These are phyloP conservation scores for Aldrovandia affinis DNA, from an alignment of 2,797 vertebrate genomes.

Conservation along the genomic window DNA sequence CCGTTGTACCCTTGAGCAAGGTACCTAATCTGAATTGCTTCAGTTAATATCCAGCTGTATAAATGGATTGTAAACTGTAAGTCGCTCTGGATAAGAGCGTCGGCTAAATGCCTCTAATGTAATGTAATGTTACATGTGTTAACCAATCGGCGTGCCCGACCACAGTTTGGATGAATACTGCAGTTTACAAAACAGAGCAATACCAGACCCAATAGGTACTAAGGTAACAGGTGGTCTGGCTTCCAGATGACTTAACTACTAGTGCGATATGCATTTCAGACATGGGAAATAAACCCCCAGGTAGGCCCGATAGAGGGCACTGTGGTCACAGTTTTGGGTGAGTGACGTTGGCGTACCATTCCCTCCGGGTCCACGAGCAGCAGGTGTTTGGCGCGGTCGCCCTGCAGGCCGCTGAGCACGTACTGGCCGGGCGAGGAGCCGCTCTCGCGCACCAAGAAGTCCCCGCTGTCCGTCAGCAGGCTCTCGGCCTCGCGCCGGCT, in stretches of 20 bases:
- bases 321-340: neutral
- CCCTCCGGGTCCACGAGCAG: slow-evolving; percentile 90
- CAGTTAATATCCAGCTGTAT: too few relatives aligned
- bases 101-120: too few relatives aligned
- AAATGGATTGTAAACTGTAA: too few relatives aligned
- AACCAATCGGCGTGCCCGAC: neutral
- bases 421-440: slow-evolving; percentile 85
- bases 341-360: slow-evolving; percentile 72
- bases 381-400: slow-evolving; percentile 83
- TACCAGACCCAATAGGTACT: too few relatives aligned
- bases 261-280: too few relatives aligned
- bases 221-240: too few relatives aligned
- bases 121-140: too few relatives aligned
- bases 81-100: too few relatives aligned
- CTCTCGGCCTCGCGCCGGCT: slow-evolving; percentile 84
- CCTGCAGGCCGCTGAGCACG: slow-evolving; percentile 89
- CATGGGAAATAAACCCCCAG: neutral
- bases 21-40: too few relatives aligned
- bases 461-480: slow-evolving; percentile 82
- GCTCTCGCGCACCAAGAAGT: slow-evolving; percentile 92
- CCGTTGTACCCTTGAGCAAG: too few relatives aligned
- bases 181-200: neutral
- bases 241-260: too few relatives aligned
- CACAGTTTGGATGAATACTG: neutral
- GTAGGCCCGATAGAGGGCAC: neutral